Base-by-base conservation (phyloP, 2,888 invertebrate genomes). In the Euphydryas editha region DNA sequence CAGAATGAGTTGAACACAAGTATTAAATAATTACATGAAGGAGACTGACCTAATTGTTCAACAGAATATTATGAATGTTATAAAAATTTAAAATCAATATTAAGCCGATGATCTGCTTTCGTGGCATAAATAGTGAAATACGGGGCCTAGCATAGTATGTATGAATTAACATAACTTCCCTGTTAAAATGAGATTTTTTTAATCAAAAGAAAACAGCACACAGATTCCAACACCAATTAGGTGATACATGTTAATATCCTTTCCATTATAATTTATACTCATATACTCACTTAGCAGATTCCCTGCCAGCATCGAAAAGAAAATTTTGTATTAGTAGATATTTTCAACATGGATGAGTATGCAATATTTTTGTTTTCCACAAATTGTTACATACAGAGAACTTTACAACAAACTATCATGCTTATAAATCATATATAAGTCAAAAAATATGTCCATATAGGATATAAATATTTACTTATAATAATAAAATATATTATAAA, bases 211-310 rank as follows among this genome's bases (percentile, higher is more conserved):
- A 42, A 13, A 63, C 42, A 58, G n/a, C 49, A 47, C 47, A 47
- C 30, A 30, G 18, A 6, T 5, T 47, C 46, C 24, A n/a, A 58
- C 39, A 57, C 49, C 58, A 24, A 49, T 24, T 30, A 24, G 20
- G 15, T 30, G n/a, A 51, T 37, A 30, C 17, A 42, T 58, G 49
- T 63, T 63, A 63, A 49, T n/a, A 56, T 17, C 57, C 3, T 49
- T 58, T 57, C 62, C 58, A 15, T 21, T 24, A 54, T 17, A 36
- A 54, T 44, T 21, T 54, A 20, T 30, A 58, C 13, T 49, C 51
- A 36, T 59, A 80, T 90, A 93, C 93, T 93, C 79, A 94, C 93
- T 93, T 93, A 82, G 93, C 93, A 64, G 93, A 93, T 85, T 94
- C 93, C 88, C 93, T 94, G 92, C 82, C 79, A 80, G 92, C 91